Evolutionary conservation across 2,888 invertebrate genomes (phyloP).

Genomic region (Melanotus villosus): DNA sequence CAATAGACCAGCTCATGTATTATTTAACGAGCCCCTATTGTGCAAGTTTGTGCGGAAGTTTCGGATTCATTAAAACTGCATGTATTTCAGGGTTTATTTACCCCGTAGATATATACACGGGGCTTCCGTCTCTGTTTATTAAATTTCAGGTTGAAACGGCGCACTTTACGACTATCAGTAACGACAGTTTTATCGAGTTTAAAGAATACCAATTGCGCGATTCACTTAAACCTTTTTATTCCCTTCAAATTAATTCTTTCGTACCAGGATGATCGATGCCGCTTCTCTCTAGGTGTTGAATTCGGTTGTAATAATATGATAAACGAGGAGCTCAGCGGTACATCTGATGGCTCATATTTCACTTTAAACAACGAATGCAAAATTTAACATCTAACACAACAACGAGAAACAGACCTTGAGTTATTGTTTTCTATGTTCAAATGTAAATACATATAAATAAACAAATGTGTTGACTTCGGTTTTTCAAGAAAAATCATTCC

Average conservation of each 20-base stretch:
- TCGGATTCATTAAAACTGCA: slow-evolving; percentile 48
- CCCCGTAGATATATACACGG: slow-evolving; percentile 20
- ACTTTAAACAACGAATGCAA: slow-evolving; percentile 2
- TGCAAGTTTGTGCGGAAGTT: slow-evolving; percentile 53
- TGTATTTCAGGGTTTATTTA: slow-evolving; percentile 41
- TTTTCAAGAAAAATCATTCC: too few species aligned
- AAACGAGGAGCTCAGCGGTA: slow-evolving; percentile 8
- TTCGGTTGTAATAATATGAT: slow-evolving; percentile 13
- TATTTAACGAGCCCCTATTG: slow-evolving; percentile 59
- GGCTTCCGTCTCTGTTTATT: slow-evolving; percentile 2
- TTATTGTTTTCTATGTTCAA: too few species aligned
- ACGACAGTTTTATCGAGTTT: slow-evolving; percentile 5
- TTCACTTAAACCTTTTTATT: slow-evolving; percentile 9
- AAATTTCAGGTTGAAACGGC: not conserved
- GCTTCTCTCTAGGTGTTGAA: slow-evolving; percentile 19
- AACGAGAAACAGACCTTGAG: too few species aligned
- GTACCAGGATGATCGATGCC: slow-evolving; percentile 21
- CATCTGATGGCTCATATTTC: slow-evolving; percentile 19
- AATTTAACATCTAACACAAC: not conserved
- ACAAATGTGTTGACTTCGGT: too few species aligned
- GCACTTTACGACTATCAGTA: not conserved
- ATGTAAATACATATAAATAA: too few species aligned
- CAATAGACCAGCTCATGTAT: slow-evolving; percentile 60
- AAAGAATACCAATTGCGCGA: not conserved
- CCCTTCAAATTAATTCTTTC: slow-evolving; percentile 22